Evolutionary conservation across 1,140 invertebrate genomes (phyloP).

Genomic region (Babylonia areolata): DNA sequence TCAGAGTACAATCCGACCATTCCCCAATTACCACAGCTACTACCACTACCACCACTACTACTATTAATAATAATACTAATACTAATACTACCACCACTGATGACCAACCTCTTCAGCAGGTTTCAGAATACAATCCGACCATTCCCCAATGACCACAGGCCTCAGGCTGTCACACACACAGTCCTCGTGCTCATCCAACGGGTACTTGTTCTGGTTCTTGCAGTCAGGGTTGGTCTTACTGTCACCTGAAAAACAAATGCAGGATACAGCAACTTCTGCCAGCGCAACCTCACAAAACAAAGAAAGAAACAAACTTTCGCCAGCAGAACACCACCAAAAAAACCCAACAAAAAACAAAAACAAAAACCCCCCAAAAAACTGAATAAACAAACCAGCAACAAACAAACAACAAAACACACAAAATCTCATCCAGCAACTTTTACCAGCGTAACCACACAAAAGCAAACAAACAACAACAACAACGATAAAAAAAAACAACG

Average conservation of each 20-base stretch:
- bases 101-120: slow-evolving; percentile 22
- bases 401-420: no score
- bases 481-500: background rate
- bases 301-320: no score
- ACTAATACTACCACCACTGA: no score
- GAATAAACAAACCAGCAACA: no score
- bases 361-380: no score
- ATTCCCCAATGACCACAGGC: slow-evolving; percentile 72
- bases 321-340: no score
- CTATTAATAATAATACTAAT: no score
- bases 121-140: slow-evolving; percentile 77
- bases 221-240: slow-evolving; percentile 55
- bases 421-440: no score
- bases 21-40: slow-evolving; percentile 67
- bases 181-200: slow-evolving; percentile 68
- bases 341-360: no score
- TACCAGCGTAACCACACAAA: background rate
- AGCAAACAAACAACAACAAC: background rate
- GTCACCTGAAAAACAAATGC: slow-evolving; percentile 52
- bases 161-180: slow-evolving; percentile 76
- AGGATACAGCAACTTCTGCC: no score
- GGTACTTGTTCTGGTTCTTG: slow-evolving; percentile 51
- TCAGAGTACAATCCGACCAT: slow-evolving; percentile 77
- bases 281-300: no score
- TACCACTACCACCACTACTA: background rate